These are phyloP conservation scores for Mythimna impura DNA, from an alignment of 2,888 invertebrate species.

Conservation along the genomic window DNA sequence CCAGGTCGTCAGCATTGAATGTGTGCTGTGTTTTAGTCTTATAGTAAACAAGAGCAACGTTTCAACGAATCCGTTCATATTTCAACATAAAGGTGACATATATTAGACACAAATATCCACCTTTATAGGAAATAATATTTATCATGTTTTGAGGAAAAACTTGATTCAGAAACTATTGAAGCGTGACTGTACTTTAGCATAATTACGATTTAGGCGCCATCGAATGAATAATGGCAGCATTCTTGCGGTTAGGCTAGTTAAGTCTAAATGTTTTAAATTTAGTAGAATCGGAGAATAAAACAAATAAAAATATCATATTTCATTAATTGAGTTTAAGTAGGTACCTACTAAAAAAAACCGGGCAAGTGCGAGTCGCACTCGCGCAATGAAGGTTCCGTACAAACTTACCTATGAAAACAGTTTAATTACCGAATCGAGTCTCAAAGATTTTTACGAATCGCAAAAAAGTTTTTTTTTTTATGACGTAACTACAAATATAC, in stretches of 20 bases:
- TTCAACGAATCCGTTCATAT: conserved; percentile 22
- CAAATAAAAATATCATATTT: not conserved
- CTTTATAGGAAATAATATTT: conserved; percentile 31
- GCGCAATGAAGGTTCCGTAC: no score
- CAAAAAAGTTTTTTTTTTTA: no score
- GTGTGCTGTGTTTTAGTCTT: not conserved
- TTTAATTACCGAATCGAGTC: no score
- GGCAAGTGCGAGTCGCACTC: no score
- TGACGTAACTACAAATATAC: no score
- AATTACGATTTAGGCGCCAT: conserved; percentile 39
- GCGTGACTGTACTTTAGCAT: conserved; percentile 10
- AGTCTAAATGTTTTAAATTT: not conserved
- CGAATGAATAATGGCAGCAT: conserved; percentile 5
- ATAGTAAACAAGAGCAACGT: conserved; percentile 25
- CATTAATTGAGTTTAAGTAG: not conserved
- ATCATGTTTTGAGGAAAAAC: conserved; percentile 50
- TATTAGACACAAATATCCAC: conserved; percentile 14
- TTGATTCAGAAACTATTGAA: conserved; percentile 14
- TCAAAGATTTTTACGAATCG: no score
- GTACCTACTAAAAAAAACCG: no score
- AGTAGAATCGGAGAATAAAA: conserved; percentile 5
- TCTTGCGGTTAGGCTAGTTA: conserved; percentile 40
- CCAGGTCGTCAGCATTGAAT: not conserved
- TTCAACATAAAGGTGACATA: conserved; percentile 30
- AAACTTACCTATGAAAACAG: no score